Base-by-base conservation (phyloP, 1,140 invertebrate species). In the Bradysia coprophila region DNA sequence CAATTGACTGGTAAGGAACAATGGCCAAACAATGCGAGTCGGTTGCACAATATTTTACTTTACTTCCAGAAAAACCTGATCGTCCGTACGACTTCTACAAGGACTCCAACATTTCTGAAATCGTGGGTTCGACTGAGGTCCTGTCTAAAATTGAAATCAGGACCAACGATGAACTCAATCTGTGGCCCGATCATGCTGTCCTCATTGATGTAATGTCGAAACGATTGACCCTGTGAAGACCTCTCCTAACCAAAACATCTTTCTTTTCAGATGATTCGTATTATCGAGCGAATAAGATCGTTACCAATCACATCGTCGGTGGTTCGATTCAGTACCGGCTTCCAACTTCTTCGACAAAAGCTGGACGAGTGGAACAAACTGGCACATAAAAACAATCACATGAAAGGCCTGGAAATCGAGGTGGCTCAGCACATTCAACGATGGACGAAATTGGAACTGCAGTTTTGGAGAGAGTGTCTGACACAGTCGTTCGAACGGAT, bases 401-500 rank as follows among this genome's bases (percentile, higher is more conserved):
- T 99, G 51, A 65, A 72, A 0, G 66, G 75, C 0, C 65, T 85
- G 43, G 69, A 85, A 9, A 57, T 73, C 16, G 64, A 69, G 33
- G 61, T 98, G 1, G 84, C 81, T 2, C 66, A 79, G 42, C 74
- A 87, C 48, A 84, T 98, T 34, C 77, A 95, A 36, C 68, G 75
- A 21, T 98, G 92, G 93, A 73, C 93, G 42, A 83, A 87, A 60
- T 55, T 94, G 2, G 95, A 98, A 62, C 68, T 99, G 37, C 71
- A 72, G 23, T 74, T 75, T 48, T 94, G 90, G 89, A 82, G 81
- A 47, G 72, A 80, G 52, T 78, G 80, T 40, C 60, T 93, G 0
- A 71, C 75, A 39, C 69, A 71, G 44, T 59, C 75, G 3, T 67
- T 69, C 32, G 58, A 72, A 20, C 66, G 59, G 65, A 48, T 61